Evolutionary conservation across 2,113 vertebrate genomes (phyloP).

Genomic region (Myrmecophaga tridactyla): DNA sequence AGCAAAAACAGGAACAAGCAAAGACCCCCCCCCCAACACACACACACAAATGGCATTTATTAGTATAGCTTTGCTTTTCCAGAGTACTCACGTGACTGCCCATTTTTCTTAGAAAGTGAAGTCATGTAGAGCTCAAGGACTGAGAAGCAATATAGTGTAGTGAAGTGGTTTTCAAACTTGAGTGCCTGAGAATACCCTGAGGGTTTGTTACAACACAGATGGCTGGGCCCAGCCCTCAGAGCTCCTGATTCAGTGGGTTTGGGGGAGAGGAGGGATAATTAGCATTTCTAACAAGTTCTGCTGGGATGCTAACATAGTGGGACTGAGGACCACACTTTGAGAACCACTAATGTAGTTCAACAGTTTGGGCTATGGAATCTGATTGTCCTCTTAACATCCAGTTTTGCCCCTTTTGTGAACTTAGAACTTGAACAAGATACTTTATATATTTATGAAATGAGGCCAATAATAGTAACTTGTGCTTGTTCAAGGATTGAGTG

Average conservation of each 20-base stretch:
- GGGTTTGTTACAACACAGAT: not conserved
- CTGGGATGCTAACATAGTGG: not conserved
- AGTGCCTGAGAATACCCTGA: not conserved
- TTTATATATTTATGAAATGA: not conserved
- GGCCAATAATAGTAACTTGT: not conserved
- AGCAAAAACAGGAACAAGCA: not conserved
- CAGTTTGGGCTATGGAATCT: not conserved
- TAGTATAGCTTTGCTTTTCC: not conserved
- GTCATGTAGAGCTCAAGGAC: not conserved
- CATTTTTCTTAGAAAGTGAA: slow-evolving; percentile 20
- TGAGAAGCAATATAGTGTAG: not conserved
- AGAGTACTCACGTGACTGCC: not conserved
- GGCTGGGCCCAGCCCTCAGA: not conserved
- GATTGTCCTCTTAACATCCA: not conserved
- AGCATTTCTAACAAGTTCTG: slow-evolving; percentile 54
- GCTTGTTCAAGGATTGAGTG: not conserved
- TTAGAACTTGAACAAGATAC: not conserved
- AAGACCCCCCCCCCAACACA: not conserved
- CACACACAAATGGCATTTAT: not conserved
- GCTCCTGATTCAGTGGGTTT: not conserved
- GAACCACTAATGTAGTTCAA: not conserved
- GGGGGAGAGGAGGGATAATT: not conserved
- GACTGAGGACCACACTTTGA: not conserved
- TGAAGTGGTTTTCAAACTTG: not conserved
- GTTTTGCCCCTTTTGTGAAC: not conserved